phyloP scores from a whole-genome alignment of 2,113 vertebrate genomes.

The Lycocorax pyrrhopterus region DNA sequence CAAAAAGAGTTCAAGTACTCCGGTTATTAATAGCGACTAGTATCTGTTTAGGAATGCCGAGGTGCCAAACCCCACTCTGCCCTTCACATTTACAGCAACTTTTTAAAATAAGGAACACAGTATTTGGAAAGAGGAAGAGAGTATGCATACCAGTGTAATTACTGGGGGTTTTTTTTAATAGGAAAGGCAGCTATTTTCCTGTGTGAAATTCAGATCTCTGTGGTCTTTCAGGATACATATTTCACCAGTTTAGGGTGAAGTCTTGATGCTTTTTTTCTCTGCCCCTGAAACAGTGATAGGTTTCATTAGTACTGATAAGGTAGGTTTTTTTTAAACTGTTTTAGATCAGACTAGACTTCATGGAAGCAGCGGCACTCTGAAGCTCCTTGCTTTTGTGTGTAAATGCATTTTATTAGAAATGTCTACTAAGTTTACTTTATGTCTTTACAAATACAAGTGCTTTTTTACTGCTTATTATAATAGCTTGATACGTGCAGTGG shows the following conservation, averaged over 20 bases:
- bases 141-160: not conserved
- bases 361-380: not conserved
- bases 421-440: not conserved
- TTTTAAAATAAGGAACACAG: not conserved
- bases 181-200: not conserved
- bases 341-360: not conserved
- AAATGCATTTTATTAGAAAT: not conserved
- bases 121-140: not conserved
- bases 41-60: not conserved
- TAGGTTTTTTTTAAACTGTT: not conserved
- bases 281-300: not conserved
- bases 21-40: not conserved
- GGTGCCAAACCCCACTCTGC: not conserved
- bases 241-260: not conserved
- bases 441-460: not conserved
- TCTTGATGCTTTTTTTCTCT: not conserved
- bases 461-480: not conserved
- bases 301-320: not conserved
- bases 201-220: not conserved
- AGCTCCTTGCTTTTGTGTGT: not conserved
- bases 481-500: not conserved
- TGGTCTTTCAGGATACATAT: not conserved
- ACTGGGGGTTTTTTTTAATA: not conserved
- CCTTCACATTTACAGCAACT: not conserved
- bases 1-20: not conserved